A percentile compares a stretch with the other conserved stretches of the same genome.
These are phyloP conservation scores for Polypedilum vanderplanki DNA, from an alignment of 1,140 invertebrate genomes.

Conservation along the genomic window DNA sequence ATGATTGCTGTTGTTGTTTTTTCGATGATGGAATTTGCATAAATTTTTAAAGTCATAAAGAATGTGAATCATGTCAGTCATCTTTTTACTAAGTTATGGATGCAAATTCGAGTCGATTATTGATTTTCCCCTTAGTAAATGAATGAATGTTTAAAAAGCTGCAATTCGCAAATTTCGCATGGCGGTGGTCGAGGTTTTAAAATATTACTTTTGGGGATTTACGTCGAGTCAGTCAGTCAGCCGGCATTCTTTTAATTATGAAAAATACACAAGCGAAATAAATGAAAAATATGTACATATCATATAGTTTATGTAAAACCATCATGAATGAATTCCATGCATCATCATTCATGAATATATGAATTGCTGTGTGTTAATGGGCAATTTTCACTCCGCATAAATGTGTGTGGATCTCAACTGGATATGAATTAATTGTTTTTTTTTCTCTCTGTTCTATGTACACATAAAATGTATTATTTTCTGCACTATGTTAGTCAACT, in stretches of 20 bases:
- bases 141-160: too few species aligned
- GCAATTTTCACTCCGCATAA: not conserved
- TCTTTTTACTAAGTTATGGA: not conserved
- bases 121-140: not conserved
- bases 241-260: not conserved
- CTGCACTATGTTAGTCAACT: not conserved
- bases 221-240: not conserved
- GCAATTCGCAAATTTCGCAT: too few species aligned
- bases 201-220: not conserved
- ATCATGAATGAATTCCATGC: too few species aligned
- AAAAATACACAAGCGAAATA: not conserved
- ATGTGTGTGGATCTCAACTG: not conserved
- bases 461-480: not conserved
- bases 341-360: not conserved
- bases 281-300: not conserved
- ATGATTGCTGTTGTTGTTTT: not conserved
- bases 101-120: not conserved
- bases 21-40: not conserved
- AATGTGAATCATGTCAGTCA: not conserved
- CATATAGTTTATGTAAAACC: not conserved
- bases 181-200: not conserved
- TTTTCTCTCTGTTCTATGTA: not conserved
- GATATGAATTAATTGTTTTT: constrained; percentile 19
- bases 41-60: constrained; percentile 20
- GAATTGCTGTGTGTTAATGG: not conserved